Base-by-base conservation (phyloP, 1,140 invertebrate genomes). In the Temnothorax longispinosus region DNA sequence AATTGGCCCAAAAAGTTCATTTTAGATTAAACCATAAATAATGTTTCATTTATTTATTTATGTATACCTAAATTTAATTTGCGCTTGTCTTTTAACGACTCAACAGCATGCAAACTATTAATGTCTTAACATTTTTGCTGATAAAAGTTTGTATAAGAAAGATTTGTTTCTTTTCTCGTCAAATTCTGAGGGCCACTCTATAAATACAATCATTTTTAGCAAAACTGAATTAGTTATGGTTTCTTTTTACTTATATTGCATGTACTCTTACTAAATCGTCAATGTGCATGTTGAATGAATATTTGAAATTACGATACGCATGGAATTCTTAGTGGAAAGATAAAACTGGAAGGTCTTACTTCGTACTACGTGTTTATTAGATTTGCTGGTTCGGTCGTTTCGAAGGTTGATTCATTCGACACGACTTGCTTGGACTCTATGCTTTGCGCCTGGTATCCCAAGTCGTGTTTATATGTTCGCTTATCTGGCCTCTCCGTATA, bases 351-450 rank as follows among this genome's bases (percentile, higher is more conserved):
- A 15, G 3, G 35, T 13, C 6, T 60, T 41, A 54, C 11, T 67
- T 65, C 21, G 8, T 18, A 69, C 54, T 18, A 47, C 5, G 11
- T 80, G 18, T 58, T 18, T 27, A 7, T n/a, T n/a, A 74, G 5
- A 47, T 67, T 52, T n/a, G 8, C n/a, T n/a, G 13, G 18, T 13
- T 65, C 3, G 27, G 56, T 62, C 41, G 60, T 77, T 56, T 56
- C 35, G 6, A 60, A 47, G 32, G 4, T 32, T 69, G 8, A 50
- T 62, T 62, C 7, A 11, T 69, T 27, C 88, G 52, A 86, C 32
- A 77, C 74, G 78, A 91, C 76, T 90, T 78, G 90, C 82, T 87
- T 56, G 82, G 82, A 88, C 21, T 90, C 71, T 85, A 92, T 41
- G 89, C 72, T 87, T 35, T 35, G 47, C 3, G 77, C 89, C 86